Conservation (phyloP, 2,113 vertebrate species). For the Raja brachyura region DNA sequence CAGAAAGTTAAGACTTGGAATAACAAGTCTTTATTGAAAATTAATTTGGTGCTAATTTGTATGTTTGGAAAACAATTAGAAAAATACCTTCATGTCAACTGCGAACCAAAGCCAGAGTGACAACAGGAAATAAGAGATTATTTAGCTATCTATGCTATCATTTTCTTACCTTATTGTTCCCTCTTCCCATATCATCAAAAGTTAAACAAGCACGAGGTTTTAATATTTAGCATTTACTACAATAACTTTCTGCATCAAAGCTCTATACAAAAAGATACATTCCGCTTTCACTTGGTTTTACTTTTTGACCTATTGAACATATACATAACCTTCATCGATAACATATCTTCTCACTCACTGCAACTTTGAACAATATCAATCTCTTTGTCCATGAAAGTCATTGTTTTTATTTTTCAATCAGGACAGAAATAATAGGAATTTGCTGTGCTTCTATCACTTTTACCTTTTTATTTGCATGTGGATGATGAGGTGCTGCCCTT, state of each 20-base stretch:
- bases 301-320: background rate
- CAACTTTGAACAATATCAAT: background rate
- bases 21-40: no score
- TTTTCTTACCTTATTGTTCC: background rate
- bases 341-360: background rate
- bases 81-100: no score
- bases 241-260: background rate
- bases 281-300: background rate
- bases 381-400: background rate
- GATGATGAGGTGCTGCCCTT: slow-evolving; percentile 5
- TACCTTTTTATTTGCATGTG: background rate
- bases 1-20: no score
- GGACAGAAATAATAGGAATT: background rate
- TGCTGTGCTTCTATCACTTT: background rate
- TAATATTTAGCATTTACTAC: background rate
- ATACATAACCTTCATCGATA: background rate
- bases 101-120: no score
- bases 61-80: no score
- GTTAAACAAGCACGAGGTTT: background rate
- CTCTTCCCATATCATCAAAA: background rate
- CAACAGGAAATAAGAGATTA: background rate
- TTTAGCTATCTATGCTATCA: background rate
- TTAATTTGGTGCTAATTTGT: no score
- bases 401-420: background rate
- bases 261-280: background rate